Evolutionary conservation across 2,113 vertebrate species (phyloP), one percentile per base, ranked within the genome.

Genomic region (Carassius gibelio): DNA sequence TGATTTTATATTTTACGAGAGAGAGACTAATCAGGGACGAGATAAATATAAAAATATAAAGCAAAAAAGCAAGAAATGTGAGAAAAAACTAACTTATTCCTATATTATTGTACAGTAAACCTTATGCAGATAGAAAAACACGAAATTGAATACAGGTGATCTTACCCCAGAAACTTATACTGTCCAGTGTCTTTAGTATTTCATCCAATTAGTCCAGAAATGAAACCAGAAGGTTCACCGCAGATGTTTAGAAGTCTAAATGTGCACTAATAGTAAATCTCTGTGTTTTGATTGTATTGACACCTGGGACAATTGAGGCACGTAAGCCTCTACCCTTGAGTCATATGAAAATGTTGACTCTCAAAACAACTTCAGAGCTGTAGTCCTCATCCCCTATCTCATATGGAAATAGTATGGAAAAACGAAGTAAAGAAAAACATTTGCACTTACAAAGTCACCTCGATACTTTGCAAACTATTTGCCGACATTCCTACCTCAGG

Each of bases 401-500:
- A 66, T 66, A 81, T 66, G 78, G 23, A 81, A 81, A 81, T 81
- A 38, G 19, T 81, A 81, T 81, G 78, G 61, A 81, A 81, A 81
- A 45, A 8, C 42, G 8, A 50, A 23, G 42, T 13, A 4, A 75
- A 75, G 11, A 75, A 48, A 66, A 69, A 55, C 48, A 30, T 82
- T 52, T 57, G 26, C 80, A 48, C n/a, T 30, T 26, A 82, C 80
- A 82, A 71, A 57, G 23, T 52, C 26, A 45, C 69, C 42, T 38
- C 11, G 36, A 78, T 66, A 23, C 19, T 84, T 84, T 75, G 55
- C 15, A 11, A 48, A 48, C 45, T 45, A 45, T 9, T 48, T 48
- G 45, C 9, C 14, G 50, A 81, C 7, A 23, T 19, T 61, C 77
- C 77, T 30, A 89, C 88, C 88, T 89, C 88, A n/a, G 88, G 88